A percentile compares a stretch with the other conserved stretches of the same genome.
Conservation (phyloP, 2,888 invertebrate genomes). For the Protodeltote pygarga region DNA sequence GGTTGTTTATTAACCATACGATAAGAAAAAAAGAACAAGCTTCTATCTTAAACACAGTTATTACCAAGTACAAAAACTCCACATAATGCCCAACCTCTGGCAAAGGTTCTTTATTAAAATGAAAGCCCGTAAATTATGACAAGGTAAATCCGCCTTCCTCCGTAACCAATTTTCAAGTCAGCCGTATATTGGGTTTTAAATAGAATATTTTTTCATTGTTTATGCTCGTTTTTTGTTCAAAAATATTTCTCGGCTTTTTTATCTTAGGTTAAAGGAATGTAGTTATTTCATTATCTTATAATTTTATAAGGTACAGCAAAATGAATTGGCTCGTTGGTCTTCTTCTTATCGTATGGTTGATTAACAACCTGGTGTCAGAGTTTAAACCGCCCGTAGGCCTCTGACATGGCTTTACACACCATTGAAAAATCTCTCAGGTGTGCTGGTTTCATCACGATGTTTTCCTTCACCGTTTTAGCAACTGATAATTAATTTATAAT, state of each 20-base stretch:
- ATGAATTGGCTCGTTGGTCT: too few species aligned
- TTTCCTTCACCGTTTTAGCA: too few species aligned
- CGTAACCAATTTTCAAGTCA: slow-evolving; percentile 37
- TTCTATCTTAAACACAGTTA: not conserved
- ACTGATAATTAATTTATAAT: too few species aligned
- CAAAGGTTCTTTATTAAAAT: slow-evolving; percentile 36
- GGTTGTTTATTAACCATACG: too few species aligned
- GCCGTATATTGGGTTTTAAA: slow-evolving; percentile 41
- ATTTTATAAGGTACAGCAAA: too few species aligned
- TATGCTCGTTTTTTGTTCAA: slow-evolving; percentile 15
- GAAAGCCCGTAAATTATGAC: slow-evolving; percentile 43
- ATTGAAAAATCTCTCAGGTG: too few species aligned
- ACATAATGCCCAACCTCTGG: slow-evolving; percentile 15
- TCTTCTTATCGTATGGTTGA: too few species aligned
- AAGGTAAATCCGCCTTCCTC: slow-evolving; percentile 32
- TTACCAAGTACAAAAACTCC: slow-evolving; percentile 21
- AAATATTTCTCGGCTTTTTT: slow-evolving; percentile 12
- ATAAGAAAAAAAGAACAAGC: too few species aligned
- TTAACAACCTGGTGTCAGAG: too few species aligned
- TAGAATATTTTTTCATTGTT: slow-evolving; percentile 30
- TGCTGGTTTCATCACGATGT: too few species aligned
- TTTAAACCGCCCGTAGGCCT: too few species aligned
- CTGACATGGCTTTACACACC: too few species aligned
- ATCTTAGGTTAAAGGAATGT: slow-evolving; percentile 8
- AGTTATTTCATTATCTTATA: slow-evolving; percentile 10